Percentiles rank a stretch among this genome's conserved stretches.
Evolutionary conservation across 35 echinoderm and acorn worm genomes (phyloP).

Genomic region (Ophioderma brevispina): DNA sequence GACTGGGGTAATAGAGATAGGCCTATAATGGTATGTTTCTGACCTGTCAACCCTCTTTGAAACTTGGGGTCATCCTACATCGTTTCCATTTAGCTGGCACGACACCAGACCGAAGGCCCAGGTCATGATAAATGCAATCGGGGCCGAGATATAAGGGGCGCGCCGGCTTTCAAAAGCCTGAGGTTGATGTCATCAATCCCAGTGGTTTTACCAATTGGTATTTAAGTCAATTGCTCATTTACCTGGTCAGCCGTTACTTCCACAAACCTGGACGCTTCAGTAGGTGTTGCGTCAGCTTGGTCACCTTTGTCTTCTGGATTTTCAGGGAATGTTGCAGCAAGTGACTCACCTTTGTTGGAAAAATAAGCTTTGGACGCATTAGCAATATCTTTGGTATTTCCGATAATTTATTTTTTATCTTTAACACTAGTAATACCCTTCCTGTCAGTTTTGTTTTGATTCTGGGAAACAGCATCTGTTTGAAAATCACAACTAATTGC

Average conservation of each 20-base stretch:
- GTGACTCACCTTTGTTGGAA: too few relatives aligned
- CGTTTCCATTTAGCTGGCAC: slow-evolving; percentile 1
- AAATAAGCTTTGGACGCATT: too few relatives aligned
- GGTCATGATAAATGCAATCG: slow-evolving; percentile 13
- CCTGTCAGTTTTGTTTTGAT: too few relatives aligned
- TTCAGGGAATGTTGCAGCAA: too few relatives aligned
- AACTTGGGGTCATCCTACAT: background rate
- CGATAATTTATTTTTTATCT: too few relatives aligned
- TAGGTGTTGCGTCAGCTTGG: too few relatives aligned
- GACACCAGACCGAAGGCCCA: background rate
- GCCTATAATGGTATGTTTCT: background rate
- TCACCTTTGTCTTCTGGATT: too few relatives aligned
- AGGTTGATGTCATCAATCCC: slow-evolving; percentile 9
- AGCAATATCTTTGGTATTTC: too few relatives aligned
- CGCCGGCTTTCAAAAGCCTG: slow-evolving; percentile 2
- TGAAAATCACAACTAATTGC: too few relatives aligned
- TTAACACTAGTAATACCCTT: too few relatives aligned
- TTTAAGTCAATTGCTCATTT: background rate
- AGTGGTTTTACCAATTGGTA: background rate
- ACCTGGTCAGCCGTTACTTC: background rate
- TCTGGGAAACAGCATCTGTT: too few relatives aligned
- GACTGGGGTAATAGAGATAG: background rate
- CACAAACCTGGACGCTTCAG: background rate
- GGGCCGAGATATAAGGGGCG: background rate
- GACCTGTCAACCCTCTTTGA: slow-evolving; percentile 2